Percentiles rank a stretch among this genome's conserved stretches.
phyloP scores from a whole-genome alignment of 2,797 vertebrate species.

The Spinus olivaceus region DNA sequence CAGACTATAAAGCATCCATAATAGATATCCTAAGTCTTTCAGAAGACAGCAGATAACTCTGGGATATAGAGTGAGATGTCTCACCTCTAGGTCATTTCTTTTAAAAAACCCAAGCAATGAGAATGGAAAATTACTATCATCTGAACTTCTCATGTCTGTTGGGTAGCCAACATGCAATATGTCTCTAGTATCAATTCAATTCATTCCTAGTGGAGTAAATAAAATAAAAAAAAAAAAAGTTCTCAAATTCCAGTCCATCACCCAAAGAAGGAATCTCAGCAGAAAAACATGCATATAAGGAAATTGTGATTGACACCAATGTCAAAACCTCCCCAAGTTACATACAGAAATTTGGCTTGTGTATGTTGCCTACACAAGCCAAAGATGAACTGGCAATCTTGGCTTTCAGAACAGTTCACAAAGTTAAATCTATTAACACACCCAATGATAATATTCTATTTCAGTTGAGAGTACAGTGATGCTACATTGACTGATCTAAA shows the following conservation, averaged over 20 bases:
- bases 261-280: not conserved
- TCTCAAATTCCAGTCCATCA: not conserved
- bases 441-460: not conserved
- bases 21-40: not conserved
- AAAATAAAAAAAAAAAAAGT: too few species aligned
- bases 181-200: not conserved
- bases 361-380: not conserved
- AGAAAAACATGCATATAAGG: not conserved
- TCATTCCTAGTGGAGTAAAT: not conserved
- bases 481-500: not conserved
- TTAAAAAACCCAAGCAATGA: not conserved
- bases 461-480: not conserved
- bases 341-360: not conserved
- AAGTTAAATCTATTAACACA: not conserved
- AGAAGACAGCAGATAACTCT: not conserved
- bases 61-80: not conserved
- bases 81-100: not conserved
- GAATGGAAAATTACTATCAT: not conserved
- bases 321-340: not conserved
- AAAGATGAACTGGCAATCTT: not conserved
- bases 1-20: not conserved
- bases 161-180: not conserved
- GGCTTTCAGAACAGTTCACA: not conserved
- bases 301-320: not conserved
- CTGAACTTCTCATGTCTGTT: not conserved